Evolutionary conservation across 2,113 vertebrate species (phyloP), one percentile per base, ranked within the genome.

Genomic region (Peromyscus californicus): DNA sequence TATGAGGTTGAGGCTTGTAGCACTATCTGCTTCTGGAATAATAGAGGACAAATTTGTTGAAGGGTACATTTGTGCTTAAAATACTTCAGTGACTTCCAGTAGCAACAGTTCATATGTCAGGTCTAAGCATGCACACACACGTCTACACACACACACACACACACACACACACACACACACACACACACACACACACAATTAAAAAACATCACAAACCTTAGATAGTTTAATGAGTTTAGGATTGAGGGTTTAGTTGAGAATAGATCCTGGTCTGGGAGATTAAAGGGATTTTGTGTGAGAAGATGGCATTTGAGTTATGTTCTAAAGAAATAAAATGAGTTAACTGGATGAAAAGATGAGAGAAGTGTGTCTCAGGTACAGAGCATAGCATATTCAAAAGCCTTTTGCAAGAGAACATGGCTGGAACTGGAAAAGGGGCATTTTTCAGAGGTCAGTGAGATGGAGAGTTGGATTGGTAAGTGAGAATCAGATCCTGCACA

Each of bases 321-420:
- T 95, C 36, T 94, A 33, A 67, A 92, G 78, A 94, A 59, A 90
- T 42, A 45, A 91, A 82, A 69, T 59, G 45, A 91, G 17, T n/a
- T 93, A 90, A 69, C 21, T 39, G 54, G 48, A n/a, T 57, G 4
- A 57, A 93, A 70, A 93, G 21, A 16, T n/a, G 2, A 82, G 42
- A 45, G 26, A 61, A 67, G 21, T 89, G 48, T 70, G 36, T 76
- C 9, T 39, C n/a, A 87, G 31, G 33, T 59, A 76, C 54, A 59
- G 39, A 94, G 69, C 93, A 67, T 3, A 36, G 36, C 67, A 22
- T 76, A 26, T 79, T 11, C 57, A 92, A 89, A 93, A 83, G 42
- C 70, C 21, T 42, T 67, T n/a, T 78, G 29, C 2, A 63, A 89
- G 85, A 92, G n/a, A 80, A 31, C 22, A 24, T 67, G 48, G 31